These are phyloP conservation scores for Drosophila nannoptera DNA, from an alignment of 1,140 invertebrate genomes.

Conservation along the genomic window DNA sequence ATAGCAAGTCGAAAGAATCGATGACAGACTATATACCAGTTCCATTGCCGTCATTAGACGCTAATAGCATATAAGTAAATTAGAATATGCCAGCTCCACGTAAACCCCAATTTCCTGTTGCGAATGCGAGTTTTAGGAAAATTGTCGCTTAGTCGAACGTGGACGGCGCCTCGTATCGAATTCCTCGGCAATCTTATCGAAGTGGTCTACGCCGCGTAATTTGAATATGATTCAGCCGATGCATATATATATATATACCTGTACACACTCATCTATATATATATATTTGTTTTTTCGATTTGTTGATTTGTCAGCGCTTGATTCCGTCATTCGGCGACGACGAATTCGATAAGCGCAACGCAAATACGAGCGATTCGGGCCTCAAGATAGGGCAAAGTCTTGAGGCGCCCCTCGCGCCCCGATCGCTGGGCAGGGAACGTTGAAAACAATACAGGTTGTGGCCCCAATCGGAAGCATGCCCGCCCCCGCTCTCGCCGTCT, in stretches of 20 bases:
- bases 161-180: conserved; percentile 3
- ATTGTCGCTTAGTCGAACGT: conserved; percentile 11
- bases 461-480: not conserved
- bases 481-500: not conserved
- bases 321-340: conserved; percentile 23
- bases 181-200: conserved; percentile 24
- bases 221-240: conserved; percentile 43
- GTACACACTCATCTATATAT: no score
- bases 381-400: conserved; percentile 50
- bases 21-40: no score
- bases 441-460: conserved; percentile 12
- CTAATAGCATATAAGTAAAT: no score
- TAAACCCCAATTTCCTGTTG: no score
- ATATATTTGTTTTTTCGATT: not conserved
- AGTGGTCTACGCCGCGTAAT: conserved; percentile 11
- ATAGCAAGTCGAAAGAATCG: no score
- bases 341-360: conserved; percentile 24
- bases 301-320: conserved; percentile 20
- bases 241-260: no score
- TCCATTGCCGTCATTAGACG: no score
- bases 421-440: no score
- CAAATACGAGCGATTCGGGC: conserved; percentile 32
- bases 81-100: no score
- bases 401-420: conserved; percentile 8
- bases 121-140: not conserved